phyloP scores from a whole-genome alignment of 2,888 invertebrate species.

The Hetaerina titia region DNA sequence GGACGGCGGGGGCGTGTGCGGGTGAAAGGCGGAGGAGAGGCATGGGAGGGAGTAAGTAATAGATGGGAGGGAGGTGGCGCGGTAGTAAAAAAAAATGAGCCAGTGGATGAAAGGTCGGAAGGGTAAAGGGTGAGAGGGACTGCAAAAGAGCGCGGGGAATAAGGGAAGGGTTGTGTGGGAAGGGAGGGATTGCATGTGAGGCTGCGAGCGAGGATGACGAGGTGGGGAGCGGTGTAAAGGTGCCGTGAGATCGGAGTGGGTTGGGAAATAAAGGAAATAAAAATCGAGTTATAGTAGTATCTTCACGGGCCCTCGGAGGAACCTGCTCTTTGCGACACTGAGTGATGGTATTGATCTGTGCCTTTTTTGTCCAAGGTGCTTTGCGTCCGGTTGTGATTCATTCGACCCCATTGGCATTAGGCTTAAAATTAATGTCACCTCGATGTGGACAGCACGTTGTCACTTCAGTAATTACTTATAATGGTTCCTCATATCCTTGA shows the following conservation, averaged over 20 bases:
- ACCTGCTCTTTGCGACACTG: conserved; percentile 4
- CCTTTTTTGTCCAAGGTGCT: background rate
- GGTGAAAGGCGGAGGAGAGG: background rate
- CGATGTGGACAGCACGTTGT: no score
- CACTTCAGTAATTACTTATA: no score
- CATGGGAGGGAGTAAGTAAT: background rate
- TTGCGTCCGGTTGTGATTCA: background rate
- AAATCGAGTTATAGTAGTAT: conserved; percentile 39
- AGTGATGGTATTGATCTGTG: conserved; percentile 1
- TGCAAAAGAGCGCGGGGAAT: background rate
- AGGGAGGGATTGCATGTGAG: background rate
- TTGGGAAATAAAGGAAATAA: conserved; percentile 51
- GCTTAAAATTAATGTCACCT: background rate
- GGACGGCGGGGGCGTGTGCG: background rate
- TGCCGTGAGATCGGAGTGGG: conserved; percentile 26
- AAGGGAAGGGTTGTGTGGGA: background rate
- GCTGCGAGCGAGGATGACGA: conserved; percentile 9
- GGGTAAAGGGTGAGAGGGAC: background rate
- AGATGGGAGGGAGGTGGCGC: background rate
- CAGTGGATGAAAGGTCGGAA: conserved; percentile 8
- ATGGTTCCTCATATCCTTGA: no score
- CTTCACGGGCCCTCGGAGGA: background rate
- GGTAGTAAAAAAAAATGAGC: conserved; percentile 8
- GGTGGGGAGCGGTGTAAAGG: conserved; percentile 26
- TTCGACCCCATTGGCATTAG: background rate